phyloP scores from a whole-genome alignment of 2,888 invertebrate genomes.

The Lasioglossum malachurum region DNA sequence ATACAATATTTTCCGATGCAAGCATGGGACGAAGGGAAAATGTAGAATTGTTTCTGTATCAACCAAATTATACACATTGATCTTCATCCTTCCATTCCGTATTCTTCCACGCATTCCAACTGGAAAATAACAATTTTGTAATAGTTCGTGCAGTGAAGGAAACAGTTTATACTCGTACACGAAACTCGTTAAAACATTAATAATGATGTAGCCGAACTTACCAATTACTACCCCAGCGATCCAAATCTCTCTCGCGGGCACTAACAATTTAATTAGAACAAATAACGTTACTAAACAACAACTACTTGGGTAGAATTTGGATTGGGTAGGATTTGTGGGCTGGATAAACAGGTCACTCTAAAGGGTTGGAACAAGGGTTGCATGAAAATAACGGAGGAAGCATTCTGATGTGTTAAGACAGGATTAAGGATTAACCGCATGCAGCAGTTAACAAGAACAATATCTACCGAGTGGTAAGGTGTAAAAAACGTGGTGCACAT shows the following conservation, averaged over 20 bases:
- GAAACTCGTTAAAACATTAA: neutral
- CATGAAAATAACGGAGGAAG: neutral
- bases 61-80: neutral
- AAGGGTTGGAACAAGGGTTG: neutral
- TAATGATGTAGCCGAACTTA: neutral
- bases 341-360: neutral
- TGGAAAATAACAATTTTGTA: neutral
- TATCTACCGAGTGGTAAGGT: neutral
- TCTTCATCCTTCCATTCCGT: neutral
- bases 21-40: neutral
- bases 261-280: neutral
- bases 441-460: neutral
- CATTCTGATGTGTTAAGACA: neutral
- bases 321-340: neutral
- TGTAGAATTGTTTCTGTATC: neutral
- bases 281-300: neutral
- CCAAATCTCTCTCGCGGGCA: neutral
- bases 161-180: neutral
- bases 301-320: neutral
- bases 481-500: slow-evolving; percentile 9
- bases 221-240: neutral
- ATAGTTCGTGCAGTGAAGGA: neutral
- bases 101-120: neutral
- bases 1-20: neutral
- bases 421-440: neutral